phyloP scores from a whole-genome alignment of 1,140 invertebrate species.

The Liolophura sinensis region DNA sequence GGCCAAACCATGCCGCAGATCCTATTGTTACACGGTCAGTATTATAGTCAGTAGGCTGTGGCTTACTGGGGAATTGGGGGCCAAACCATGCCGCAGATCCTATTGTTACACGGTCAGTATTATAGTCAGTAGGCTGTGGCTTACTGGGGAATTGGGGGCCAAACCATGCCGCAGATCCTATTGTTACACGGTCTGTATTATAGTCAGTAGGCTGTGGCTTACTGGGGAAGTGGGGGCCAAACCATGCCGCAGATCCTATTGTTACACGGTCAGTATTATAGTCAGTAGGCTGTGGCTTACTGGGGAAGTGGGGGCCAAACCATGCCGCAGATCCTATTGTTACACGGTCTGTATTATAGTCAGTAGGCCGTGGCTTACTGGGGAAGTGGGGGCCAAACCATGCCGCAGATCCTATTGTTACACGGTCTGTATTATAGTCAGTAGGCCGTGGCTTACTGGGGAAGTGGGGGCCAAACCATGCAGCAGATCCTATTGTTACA shows the following conservation, averaged over 20 bases:
- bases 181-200: conserved; percentile 52
- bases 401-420: no score
- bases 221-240: conserved; percentile 92
- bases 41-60: conserved; percentile 48
- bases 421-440: no score
- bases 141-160: conserved; percentile 90
- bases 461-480: no score
- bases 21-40: conserved; percentile 57
- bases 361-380: no score
- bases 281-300: no score
- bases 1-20: conserved; percentile 74
- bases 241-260: conserved; percentile 64
- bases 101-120: conserved; percentile 54
- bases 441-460: no score
- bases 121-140: conserved; percentile 53
- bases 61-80: conserved; percentile 84
- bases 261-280: conserved; percentile 49
- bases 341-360: no score
- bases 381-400: no score
- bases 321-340: no score
- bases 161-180: conserved; percentile 67
- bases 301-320: no score
- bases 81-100: conserved; percentile 72
- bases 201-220: conserved; percentile 58
- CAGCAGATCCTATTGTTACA: no score